Conservation (phyloP, 2,113 vertebrate species). For the Chamaea fasciata region DNA sequence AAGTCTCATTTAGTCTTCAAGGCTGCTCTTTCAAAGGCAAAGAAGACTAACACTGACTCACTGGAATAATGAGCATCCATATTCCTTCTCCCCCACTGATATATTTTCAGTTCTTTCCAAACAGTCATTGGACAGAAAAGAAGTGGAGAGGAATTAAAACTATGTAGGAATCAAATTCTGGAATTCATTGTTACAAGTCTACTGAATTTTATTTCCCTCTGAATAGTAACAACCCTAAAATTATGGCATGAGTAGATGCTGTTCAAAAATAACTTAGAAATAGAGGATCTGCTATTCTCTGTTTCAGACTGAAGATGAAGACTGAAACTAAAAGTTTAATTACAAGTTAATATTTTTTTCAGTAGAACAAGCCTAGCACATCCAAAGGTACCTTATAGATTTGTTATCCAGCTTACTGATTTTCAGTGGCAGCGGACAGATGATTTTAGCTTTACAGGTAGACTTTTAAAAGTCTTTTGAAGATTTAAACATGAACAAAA, state of each 20-base stretch:
- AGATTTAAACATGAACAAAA: background rate
- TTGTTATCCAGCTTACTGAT: background rate
- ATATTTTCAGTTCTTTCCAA: background rate
- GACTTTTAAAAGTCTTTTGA: background rate
- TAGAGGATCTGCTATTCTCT: background rate
- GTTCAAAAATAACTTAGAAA: background rate
- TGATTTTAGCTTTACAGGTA: background rate
- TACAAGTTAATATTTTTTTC: background rate
- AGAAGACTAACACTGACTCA: background rate
- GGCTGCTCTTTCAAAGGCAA: background rate
- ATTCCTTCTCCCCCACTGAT: background rate
- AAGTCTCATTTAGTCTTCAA: background rate
- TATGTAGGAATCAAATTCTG: background rate
- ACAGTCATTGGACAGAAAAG: background rate
- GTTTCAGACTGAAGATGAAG: background rate
- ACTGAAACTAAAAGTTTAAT: background rate
- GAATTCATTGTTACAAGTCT: background rate
- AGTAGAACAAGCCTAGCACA: background rate
- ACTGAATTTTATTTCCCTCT: background rate
- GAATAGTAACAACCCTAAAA: background rate
- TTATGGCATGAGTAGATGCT: background rate
- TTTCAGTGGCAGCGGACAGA: background rate
- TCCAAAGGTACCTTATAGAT: background rate
- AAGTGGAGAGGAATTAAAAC: background rate
- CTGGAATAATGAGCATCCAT: background rate